Conservation (phyloP, 2,888 invertebrate species). For the Megastigmus dorsalis region DNA sequence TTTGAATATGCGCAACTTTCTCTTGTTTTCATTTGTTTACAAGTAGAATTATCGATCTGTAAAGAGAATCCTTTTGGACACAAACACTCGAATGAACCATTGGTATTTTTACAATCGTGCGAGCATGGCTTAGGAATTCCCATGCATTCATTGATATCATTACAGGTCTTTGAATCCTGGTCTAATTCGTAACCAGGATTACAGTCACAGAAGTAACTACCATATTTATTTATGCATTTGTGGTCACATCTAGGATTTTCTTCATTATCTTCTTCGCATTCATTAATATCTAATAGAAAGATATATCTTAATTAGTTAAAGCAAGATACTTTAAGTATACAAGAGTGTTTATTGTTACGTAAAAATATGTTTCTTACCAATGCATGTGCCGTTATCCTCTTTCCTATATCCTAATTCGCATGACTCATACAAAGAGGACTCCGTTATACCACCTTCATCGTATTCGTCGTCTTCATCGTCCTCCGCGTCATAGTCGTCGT, state of each 20-base stretch:
- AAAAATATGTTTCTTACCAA: constrained; percentile 65
- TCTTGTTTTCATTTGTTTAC: constrained; percentile 59
- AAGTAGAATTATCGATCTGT: constrained; percentile 61
- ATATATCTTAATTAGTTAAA: not conserved
- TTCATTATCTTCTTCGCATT: constrained; percentile 75
- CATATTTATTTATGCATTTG: constrained; percentile 76
- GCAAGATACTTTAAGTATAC: not conserved
- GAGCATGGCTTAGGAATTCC: constrained; percentile 60
- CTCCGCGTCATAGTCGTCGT: constrained; percentile 66
- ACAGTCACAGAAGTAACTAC: constrained; percentile 78
- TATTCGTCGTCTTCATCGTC: constrained; percentile 63
- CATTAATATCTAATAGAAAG: constrained; percentile 75
- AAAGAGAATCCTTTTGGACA: constrained; percentile 74
- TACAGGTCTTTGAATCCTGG: constrained; percentile 65
- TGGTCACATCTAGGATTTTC: constrained; percentile 78
- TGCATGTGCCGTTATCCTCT: constrained; percentile 74
- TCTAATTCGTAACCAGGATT: constrained; percentile 74
- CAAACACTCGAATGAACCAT: constrained; percentile 72
- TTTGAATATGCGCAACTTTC: constrained; percentile 59
- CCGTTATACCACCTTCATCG: constrained; percentile 66
- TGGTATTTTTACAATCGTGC: constrained; percentile 65
- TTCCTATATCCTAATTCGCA: constrained; percentile 74
- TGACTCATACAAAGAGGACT: constrained; percentile 61
- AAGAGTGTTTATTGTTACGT: not conserved
- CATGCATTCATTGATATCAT: constrained; percentile 70